phyloP scores from a whole-genome alignment of 1,140 invertebrate genomes.

The Eubasilissa regina region DNA sequence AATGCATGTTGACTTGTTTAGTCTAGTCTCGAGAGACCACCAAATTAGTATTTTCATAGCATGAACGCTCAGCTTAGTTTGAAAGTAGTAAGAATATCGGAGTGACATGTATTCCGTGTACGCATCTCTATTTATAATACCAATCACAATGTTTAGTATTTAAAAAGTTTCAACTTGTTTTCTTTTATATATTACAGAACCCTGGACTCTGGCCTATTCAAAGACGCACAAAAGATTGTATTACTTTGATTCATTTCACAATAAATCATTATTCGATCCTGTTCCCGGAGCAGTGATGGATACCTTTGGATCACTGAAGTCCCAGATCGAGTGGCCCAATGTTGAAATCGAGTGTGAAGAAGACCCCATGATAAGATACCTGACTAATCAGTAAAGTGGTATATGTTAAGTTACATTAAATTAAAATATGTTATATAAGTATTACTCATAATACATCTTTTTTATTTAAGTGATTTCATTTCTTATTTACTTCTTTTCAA shows the following conservation, averaged over 20 bases:
- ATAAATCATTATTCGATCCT: not conserved
- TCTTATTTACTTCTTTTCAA: no score
- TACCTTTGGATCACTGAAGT: conserved; percentile 55
- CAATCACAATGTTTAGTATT: not conserved
- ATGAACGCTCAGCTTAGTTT: not conserved
- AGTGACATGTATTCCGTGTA: no score
- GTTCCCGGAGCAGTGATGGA: not conserved
- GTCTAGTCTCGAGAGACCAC: no score
- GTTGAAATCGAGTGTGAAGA: conserved; percentile 10
- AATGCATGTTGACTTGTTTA: not conserved
- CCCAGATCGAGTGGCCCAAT: conserved; percentile 14
- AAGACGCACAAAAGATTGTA: conserved; percentile 65
- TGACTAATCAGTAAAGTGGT: not conserved
- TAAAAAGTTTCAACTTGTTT: not conserved
- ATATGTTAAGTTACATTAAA: conserved; percentile 1
- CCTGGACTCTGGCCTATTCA: conserved; percentile 67
- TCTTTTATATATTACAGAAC: conserved; percentile 63
- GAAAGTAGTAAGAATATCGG: not conserved
- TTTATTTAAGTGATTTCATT: not conserved
- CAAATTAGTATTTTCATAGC: not conserved
- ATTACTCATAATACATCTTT: conserved; percentile 12
- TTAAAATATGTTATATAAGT: not conserved
- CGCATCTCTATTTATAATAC: no score
- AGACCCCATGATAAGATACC: conserved; percentile 7
- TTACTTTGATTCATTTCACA: conserved; percentile 47